phyloP scores from a whole-genome alignment of 2,888 invertebrate species.

The Melipona bicolor region DNA sequence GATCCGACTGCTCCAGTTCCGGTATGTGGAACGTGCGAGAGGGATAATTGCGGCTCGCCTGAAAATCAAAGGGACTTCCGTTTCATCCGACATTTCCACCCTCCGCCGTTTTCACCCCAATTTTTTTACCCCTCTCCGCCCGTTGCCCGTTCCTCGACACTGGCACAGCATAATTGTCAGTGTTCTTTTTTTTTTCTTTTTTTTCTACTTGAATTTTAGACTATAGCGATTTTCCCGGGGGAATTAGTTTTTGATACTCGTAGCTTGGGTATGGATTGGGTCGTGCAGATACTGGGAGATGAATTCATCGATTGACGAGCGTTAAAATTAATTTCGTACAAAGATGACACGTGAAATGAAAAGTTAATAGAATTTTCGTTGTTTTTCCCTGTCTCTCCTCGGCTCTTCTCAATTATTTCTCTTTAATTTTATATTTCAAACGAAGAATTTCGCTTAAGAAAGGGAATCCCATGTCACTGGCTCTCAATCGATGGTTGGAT shows the following conservation, averaged over 20 bases:
- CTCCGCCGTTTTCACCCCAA: slow-evolving; percentile 40
- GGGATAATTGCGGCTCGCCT: slow-evolving; percentile 70
- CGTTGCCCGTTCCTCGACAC: neutral
- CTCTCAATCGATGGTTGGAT: neutral
- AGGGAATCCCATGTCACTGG: too few relatives aligned
- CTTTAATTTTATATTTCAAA: neutral
- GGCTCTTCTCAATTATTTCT: neutral
- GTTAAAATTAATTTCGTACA: too few relatives aligned
- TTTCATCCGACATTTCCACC: slow-evolving; percentile 56
- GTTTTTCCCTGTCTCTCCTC: too few relatives aligned
- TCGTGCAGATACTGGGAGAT: neutral
- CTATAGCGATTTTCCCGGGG: neutral
- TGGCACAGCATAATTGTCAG: neutral
- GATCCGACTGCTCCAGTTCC: slow-evolving; percentile 70
- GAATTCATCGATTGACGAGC: neutral
- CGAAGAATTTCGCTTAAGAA: too few relatives aligned
- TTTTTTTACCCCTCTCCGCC: slow-evolving; percentile 25
- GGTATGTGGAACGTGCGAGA: slow-evolving; percentile 70
- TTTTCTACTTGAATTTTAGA: neutral
- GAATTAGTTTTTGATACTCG: neutral
- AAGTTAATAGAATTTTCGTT: too few relatives aligned
- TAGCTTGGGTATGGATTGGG: neutral
- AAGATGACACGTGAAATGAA: neutral
- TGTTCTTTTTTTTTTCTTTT: neutral
- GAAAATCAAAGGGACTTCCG: slow-evolving; percentile 71